phyloP scores from a whole-genome alignment of 2,797 vertebrate species.

The Microctenopoma steveboyesi region DNA sequence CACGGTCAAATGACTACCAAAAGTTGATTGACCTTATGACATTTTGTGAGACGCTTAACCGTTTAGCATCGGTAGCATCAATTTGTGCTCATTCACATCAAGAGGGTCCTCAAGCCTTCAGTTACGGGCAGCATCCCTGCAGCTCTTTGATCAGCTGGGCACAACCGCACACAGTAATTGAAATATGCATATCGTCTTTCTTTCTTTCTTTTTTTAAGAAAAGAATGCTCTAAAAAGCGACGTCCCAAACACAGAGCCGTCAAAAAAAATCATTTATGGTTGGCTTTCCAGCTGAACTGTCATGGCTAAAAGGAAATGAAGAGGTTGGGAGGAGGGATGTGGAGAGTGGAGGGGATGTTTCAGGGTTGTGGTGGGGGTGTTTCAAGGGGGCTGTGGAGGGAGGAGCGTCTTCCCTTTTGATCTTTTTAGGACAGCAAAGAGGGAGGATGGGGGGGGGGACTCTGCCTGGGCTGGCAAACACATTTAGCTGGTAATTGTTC shows the following conservation, averaged over 20 bases:
- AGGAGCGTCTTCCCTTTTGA: conserved; percentile 77
- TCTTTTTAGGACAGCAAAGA: conserved; percentile 80
- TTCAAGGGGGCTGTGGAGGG: conserved; percentile 33
- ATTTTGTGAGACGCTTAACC: conserved; percentile 67
- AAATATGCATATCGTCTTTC: conserved; percentile 76
- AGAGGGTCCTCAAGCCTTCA: conserved; percentile 60
- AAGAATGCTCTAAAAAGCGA: conserved; percentile 58
- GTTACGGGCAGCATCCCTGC: conserved; percentile 74
- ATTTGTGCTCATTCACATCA: conserved; percentile 73
- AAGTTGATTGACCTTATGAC: conserved; percentile 79
- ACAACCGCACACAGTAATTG: conserved; percentile 65
- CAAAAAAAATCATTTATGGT: conserved; percentile 81
- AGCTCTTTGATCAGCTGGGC: conserved; percentile 80
- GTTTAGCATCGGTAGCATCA: conserved; percentile 76
- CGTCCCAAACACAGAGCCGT: conserved; percentile 72
- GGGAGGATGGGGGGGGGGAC: conserved; percentile 54
- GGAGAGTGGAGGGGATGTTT: conserved; percentile 39
- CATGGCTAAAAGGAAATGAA: conserved; percentile 82
- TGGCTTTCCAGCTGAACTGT: conserved; percentile 84
- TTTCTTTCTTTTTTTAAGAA: conserved; percentile 56
- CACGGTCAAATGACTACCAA: conserved; percentile 73
- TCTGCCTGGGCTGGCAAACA: conserved; percentile 84
- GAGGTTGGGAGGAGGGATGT: conserved; percentile 70
- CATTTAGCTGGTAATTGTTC: conserved; percentile 86
- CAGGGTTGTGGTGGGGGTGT: conserved; percentile 44